Conservation (phyloP, 2,797 vertebrate genomes). For the Schizopygopsis malacanthus region DNA sequence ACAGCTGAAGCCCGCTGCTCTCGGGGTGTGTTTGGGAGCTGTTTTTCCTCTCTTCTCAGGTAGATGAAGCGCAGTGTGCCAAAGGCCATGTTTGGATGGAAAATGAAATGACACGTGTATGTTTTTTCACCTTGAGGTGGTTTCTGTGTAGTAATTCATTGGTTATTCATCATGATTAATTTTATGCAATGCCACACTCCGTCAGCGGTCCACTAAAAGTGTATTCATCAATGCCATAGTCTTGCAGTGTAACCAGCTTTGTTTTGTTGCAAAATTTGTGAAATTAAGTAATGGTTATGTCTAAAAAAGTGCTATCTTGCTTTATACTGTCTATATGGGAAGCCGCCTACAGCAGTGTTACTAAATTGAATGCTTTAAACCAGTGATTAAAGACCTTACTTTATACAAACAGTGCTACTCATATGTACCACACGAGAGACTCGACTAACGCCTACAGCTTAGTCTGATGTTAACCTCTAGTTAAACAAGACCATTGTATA, state of each 20-base stretch:
- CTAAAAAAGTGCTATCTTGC: neutral
- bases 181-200: neutral
- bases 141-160: conserved; percentile 17
- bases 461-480: neutral
- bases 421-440: neutral
- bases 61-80: conserved; percentile 20
- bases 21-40: neutral
- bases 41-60: conserved; percentile 26
- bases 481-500: neutral
- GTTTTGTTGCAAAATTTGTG: neutral
- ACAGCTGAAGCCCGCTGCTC: conserved; percentile 36
- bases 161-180: conserved; percentile 33
- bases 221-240: conserved; percentile 21
- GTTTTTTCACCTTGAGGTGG: conserved; percentile 14
- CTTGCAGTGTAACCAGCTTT: neutral
- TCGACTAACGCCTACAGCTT: neutral
- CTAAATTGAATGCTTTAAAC: neutral
- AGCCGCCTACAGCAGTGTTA: neutral
- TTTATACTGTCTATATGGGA: neutral
- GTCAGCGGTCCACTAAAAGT: conserved; percentile 7
- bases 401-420: neutral
- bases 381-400: neutral
- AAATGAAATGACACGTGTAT: conserved; percentile 43
- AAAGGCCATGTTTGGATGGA: conserved; percentile 27
- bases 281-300: neutral